Evolutionary conservation across 2,113 vertebrate genomes (phyloP).

Genomic region (Corvus hawaiiensis): DNA sequence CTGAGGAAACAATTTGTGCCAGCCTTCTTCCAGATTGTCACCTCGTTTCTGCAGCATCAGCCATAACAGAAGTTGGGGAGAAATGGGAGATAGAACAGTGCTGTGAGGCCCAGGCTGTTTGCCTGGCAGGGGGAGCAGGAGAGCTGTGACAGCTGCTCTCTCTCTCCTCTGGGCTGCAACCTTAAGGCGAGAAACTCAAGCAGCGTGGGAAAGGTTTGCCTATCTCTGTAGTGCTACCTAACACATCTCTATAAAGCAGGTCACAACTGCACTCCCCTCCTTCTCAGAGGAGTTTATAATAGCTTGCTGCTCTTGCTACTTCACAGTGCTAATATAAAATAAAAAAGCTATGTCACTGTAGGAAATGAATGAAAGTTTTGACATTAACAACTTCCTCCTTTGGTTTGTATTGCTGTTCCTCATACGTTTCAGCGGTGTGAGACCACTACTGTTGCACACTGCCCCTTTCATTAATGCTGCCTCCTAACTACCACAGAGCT

Average conservation of each 20-base stretch:
- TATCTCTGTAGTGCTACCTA: not conserved
- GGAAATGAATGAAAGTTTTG: conserved; percentile 45
- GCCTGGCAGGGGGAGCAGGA: conserved; percentile 31
- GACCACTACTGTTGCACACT: not conserved
- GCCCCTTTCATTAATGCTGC: conserved; percentile 15
- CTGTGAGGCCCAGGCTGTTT: not conserved
- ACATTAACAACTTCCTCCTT: not conserved
- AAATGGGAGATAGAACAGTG: not conserved
- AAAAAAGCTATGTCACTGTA: not conserved
- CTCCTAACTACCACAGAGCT: conserved; percentile 25
- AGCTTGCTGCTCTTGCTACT: not conserved
- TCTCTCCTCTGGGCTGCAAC: not conserved
- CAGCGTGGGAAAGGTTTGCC: not conserved
- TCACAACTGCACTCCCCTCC: not conserved
- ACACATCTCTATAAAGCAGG: not conserved
- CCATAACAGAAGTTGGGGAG: not conserved
- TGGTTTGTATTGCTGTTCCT: conserved; percentile 28
- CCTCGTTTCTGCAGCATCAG: not conserved
- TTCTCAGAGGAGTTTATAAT: not conserved
- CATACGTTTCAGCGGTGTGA: not conserved
- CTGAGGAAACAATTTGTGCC: not conserved
- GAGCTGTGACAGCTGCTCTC: not conserved
- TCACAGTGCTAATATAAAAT: not conserved
- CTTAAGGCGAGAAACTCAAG: not conserved
- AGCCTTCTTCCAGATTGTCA: not conserved